Evolutionary conservation across 2,797 vertebrate genomes (phyloP).

Genomic region (Gadopsis marmoratus): DNA sequence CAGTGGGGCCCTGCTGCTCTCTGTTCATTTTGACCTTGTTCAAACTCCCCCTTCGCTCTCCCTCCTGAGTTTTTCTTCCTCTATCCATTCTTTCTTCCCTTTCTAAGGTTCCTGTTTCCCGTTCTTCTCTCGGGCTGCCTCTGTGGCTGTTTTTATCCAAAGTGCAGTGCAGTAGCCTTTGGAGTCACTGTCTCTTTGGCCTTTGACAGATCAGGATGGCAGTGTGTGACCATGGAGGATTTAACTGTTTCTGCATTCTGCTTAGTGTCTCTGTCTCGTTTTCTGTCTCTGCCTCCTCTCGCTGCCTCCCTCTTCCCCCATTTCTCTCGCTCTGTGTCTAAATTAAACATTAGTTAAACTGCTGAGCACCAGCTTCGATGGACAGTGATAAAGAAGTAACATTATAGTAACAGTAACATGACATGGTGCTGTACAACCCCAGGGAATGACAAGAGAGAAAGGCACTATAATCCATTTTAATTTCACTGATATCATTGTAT

Average conservation of each 20-base stretch:
- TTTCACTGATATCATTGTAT: constrained; percentile 78
- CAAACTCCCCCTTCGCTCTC: constrained; percentile 50
- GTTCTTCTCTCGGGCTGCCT: constrained; percentile 51
- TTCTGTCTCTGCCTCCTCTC: constrained; percentile 28
- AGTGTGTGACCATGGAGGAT: constrained; percentile 65
- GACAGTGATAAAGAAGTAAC: constrained; percentile 75
- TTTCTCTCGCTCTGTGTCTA: constrained; percentile 56
- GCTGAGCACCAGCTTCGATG: constrained; percentile 68
- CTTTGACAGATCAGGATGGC: constrained; percentile 68
- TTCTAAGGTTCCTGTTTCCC: constrained; percentile 55
- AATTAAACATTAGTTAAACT: constrained; percentile 78
- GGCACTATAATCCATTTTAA: constrained; percentile 78
- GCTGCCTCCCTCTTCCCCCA: constrained; percentile 26
- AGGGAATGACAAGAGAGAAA: constrained; percentile 71
- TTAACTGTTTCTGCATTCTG: constrained; percentile 61
- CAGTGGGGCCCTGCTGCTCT: constrained; percentile 61
- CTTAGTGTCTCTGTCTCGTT: constrained; percentile 50
- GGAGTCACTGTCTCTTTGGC: constrained; percentile 65
- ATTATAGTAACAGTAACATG: constrained; percentile 77
- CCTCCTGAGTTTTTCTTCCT: constrained; percentile 46
- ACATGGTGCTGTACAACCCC: constrained; percentile 74
- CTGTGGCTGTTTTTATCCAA: constrained; percentile 54
- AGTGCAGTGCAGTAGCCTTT: constrained; percentile 56
- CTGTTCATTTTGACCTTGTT: constrained; percentile 75
- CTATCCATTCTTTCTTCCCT: constrained; percentile 39